These are phyloP conservation scores for Chelon auratus DNA, from an alignment of 2,797 vertebrate species.

Conservation along the genomic window DNA sequence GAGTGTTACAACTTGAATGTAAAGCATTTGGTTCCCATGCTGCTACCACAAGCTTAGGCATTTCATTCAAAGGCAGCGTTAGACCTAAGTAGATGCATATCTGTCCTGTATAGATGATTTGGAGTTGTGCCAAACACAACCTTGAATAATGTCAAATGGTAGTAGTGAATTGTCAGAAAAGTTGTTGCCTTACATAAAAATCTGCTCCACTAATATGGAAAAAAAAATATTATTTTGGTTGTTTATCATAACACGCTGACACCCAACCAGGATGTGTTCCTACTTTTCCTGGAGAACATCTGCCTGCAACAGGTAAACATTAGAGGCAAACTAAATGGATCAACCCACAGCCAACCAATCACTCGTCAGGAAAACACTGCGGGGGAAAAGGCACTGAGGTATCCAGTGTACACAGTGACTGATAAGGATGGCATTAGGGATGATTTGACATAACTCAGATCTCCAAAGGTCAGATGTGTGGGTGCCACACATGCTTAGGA, in stretches of 20 bases:
- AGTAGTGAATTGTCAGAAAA: no score
- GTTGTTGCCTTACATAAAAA: no score
- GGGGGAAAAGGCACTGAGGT: slow-evolving; percentile 10
- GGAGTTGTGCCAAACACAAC: no score
- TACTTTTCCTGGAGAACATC: slow-evolving; percentile 55
- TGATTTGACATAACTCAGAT: slow-evolving; percentile 55
- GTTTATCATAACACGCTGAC: slow-evolving; percentile 2
- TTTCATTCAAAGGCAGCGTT: no score
- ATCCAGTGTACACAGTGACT: slow-evolving; percentile 53
- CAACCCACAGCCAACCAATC: slow-evolving; percentile 54
- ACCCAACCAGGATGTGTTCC: slow-evolving; percentile 14
- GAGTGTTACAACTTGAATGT: no score
- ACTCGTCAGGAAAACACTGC: slow-evolving; percentile 41
- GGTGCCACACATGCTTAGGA: slow-evolving; percentile 11
- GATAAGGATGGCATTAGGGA: slow-evolving; percentile 65
- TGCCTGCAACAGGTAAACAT: slow-evolving; percentile 64
- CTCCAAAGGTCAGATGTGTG: slow-evolving; percentile 47
- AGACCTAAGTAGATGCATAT: no score
- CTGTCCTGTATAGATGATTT: no score
- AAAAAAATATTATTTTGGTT: no score
- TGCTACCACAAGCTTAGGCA: no score
- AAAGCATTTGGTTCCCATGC: no score
- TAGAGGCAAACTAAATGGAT: slow-evolving; percentile 35
- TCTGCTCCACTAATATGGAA: no score
- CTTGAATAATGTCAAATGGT: no score